These are phyloP conservation scores for Diplolepis rosae DNA, from an alignment of 2,888 invertebrate genomes.

Conservation along the genomic window DNA sequence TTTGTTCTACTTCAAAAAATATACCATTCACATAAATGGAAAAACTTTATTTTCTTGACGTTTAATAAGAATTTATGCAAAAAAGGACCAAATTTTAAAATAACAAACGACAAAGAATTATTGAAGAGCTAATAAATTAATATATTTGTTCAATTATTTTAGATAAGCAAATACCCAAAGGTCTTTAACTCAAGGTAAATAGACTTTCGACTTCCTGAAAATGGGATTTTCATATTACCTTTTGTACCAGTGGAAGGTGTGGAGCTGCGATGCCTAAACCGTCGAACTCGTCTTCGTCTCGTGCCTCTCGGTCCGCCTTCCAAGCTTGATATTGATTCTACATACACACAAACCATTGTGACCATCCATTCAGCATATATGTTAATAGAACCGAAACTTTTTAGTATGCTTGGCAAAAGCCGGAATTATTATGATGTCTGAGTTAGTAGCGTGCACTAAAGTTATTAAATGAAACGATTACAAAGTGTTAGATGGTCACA, in stretches of 20 bases:
- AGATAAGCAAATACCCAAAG: neutral
- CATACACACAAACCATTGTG: constrained; percentile 72
- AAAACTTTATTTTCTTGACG: no score
- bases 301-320: constrained; percentile 75
- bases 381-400: neutral
- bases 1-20: neutral
- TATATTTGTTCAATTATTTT: no score
- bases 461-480: constrained; percentile 38
- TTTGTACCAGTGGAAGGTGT: constrained; percentile 67
- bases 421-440: constrained; percentile 19
- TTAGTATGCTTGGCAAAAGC: neutral
- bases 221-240: constrained; percentile 58
- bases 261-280: constrained; percentile 69
- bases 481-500: constrained; percentile 72
- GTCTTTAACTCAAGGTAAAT: no score
- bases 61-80: no score
- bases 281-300: constrained; percentile 67
- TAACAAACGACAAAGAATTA: no score
- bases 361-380: constrained; percentile 63
- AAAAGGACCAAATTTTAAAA: no score
- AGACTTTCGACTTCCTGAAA: constrained; percentile 33
- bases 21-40: no score
- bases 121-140: no score
- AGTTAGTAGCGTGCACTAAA: constrained; percentile 59
- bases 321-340: constrained; percentile 79